phyloP scores from a whole-genome alignment of 1,140 invertebrate genomes.

The Drosophila nasuta region DNA sequence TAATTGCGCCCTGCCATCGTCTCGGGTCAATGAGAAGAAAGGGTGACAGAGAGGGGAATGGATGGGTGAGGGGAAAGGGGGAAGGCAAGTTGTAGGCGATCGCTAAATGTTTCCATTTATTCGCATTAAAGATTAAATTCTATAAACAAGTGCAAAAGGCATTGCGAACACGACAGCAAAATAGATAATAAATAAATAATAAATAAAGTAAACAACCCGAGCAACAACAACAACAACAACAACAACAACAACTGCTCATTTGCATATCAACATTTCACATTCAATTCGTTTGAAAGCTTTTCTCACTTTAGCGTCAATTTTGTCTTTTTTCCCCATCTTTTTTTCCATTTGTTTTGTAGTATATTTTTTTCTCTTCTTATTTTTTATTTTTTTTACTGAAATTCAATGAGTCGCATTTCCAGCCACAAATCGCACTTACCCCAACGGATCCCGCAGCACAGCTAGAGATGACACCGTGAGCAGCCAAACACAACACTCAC shows the following conservation, averaged over 20 bases:
- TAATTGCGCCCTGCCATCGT: conserved; percentile 58
- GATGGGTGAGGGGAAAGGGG: neutral
- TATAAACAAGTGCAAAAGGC: conserved; percentile 24
- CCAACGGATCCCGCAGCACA: conserved; percentile 15
- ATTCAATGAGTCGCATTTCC: conserved; percentile 74
- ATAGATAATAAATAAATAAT: conserved; percentile 76
- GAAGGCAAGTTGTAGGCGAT: conserved; percentile 30
- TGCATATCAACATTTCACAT: conserved; percentile 83
- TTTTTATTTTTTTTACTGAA: conserved; percentile 54
- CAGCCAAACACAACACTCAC: neutral
- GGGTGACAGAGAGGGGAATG: too few species aligned
- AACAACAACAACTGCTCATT: conserved; percentile 53
- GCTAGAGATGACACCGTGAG: neutral
- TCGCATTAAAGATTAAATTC: conserved; percentile 59
- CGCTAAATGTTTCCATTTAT: conserved; percentile 76
- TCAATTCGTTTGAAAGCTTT: conserved; percentile 82
- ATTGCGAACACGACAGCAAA: conserved; percentile 49
- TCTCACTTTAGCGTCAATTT: conserved; percentile 74
- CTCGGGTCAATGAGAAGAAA: neutral
- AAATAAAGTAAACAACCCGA: conserved; percentile 70
- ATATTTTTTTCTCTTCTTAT: conserved; percentile 12
- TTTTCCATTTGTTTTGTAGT: neutral
- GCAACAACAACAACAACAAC: conserved; percentile 44
- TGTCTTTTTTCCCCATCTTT: neutral
- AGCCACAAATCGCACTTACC: conserved; percentile 23